Evolutionary conservation across 1,140 invertebrate genomes (phyloP).

Genomic region (Antheraea mylitta): DNA sequence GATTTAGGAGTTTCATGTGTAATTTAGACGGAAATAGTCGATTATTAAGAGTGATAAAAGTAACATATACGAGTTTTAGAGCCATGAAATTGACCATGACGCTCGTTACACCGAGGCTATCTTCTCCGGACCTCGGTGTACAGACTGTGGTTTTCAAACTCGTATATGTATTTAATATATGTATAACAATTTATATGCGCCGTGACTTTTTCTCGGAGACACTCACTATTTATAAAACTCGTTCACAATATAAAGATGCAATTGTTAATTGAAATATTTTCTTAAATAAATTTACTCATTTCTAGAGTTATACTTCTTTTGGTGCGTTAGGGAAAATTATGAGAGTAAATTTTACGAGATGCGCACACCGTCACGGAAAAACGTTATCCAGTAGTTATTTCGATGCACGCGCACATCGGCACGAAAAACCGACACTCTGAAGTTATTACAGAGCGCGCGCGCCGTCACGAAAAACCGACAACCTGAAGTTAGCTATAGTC

Average conservation of each 20-base stretch:
- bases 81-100: slow-evolving; percentile 59
- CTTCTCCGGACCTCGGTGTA: slow-evolving; percentile 28
- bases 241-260: slow-evolving; percentile 11
- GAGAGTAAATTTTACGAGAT: no score
- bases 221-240: slow-evolving; percentile 24
- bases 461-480: no score
- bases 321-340: no score
- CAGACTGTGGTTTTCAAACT: slow-evolving; percentile 17
- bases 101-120: slow-evolving; percentile 33
- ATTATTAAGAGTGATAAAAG: slow-evolving; percentile 7
- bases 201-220: slow-evolving; percentile 32
- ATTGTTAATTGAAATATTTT: neutral
- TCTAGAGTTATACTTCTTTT: no score
- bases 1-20: neutral
- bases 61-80: slow-evolving; percentile 17
- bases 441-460: no score
- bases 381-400: no score
- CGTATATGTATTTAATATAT: slow-evolving; percentile 11
- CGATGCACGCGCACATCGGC: no score
- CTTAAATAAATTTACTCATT: no score
- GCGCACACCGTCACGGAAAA: no score
- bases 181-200: slow-evolving; percentile 3
- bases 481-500: no score
- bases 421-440: no score
- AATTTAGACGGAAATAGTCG: slow-evolving; percentile 3